These are phyloP conservation scores for Mormyrus hasselquistii DNA, from an alignment of 2,797 vertebrate species.

Conservation along the genomic window DNA sequence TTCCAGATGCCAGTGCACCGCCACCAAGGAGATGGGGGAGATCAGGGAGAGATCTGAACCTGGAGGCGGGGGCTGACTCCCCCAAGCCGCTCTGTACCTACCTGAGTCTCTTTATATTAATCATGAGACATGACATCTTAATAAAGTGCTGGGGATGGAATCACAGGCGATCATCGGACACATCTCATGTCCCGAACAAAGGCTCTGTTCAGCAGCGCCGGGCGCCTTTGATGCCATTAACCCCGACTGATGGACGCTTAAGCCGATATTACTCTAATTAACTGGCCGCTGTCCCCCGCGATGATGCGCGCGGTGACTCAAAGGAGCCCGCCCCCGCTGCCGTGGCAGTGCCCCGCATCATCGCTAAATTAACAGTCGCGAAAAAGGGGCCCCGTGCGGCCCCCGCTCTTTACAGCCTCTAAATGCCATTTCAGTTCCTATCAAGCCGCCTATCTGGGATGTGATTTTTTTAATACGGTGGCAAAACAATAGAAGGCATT, in stretches of 20 bases:
- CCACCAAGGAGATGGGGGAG: neutral
- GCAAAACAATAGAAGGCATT: slow-evolving; percentile 71
- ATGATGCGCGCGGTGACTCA: slow-evolving; percentile 55
- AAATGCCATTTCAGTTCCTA: slow-evolving; percentile 71
- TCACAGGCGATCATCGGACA: slow-evolving; percentile 37
- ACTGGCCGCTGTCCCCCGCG: slow-evolving; percentile 53
- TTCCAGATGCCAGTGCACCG: neutral
- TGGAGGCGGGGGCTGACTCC: neutral
- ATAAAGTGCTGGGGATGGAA: slow-evolving; percentile 41
- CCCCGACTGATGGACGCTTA: slow-evolving; percentile 63
- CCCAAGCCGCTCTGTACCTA: slow-evolving; percentile 9
- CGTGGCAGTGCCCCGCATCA: slow-evolving; percentile 63
- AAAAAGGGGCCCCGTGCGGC: slow-evolving; percentile 58
- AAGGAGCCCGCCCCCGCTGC: slow-evolving; percentile 60
- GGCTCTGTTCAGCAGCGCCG: slow-evolving; percentile 44
- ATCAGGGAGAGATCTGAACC: neutral
- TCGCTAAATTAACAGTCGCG: slow-evolving; percentile 73
- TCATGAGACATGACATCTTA: slow-evolving; percentile 43
- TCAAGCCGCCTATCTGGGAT: slow-evolving; percentile 61
- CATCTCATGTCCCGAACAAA: slow-evolving; percentile 42
- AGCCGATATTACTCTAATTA: slow-evolving; percentile 70
- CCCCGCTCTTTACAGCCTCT: slow-evolving; percentile 53
- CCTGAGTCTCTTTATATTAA: slow-evolving; percentile 37
- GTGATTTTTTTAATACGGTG: slow-evolving; percentile 66
- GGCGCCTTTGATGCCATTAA: slow-evolving; percentile 65